phyloP scores from a whole-genome alignment of 2,888 invertebrate species.

The Chrysolina americana region DNA sequence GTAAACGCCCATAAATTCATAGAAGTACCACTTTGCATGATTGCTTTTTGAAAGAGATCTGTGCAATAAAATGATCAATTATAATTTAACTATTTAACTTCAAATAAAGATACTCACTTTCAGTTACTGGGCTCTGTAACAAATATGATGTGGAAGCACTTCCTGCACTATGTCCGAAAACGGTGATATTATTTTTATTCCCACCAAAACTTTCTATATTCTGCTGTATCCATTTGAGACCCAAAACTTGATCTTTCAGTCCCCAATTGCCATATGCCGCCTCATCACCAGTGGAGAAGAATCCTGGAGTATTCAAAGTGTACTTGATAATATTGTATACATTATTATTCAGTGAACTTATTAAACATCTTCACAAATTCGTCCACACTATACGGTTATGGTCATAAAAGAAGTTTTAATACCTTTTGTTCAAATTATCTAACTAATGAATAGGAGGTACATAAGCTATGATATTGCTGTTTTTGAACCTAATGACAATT shows the following conservation, averaged over 20 bases:
- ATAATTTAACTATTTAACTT: not conserved
- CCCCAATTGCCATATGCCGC: slow-evolving; percentile 56
- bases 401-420: too few species aligned
- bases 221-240: slow-evolving; percentile 53
- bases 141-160: slow-evolving; percentile 51
- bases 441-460: too few species aligned
- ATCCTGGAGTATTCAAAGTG: not conserved
- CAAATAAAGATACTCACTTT: slow-evolving; percentile 45
- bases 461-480: too few species aligned
- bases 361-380: too few species aligned
- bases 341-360: too few species aligned
- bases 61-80: slow-evolving; percentile 1
- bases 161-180: slow-evolving; percentile 57
- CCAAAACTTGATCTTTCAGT: slow-evolving; percentile 55
- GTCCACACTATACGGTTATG: too few species aligned
- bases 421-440: too few species aligned
- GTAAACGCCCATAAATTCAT: slow-evolving; percentile 53
- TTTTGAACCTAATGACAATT: too few species aligned
- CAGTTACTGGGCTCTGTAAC: slow-evolving; percentile 47
- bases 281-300: slow-evolving; percentile 44
- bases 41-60: slow-evolving; percentile 56
- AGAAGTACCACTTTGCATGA: slow-evolving; percentile 56
- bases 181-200: slow-evolving; percentile 49
- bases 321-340: too few species aligned
- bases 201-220: slow-evolving; percentile 54